Evolutionary conservation across 1,140 invertebrate species (phyloP), one percentile per base, ranked within the genome.

Genomic region (Leptinotarsa lineolata): DNA sequence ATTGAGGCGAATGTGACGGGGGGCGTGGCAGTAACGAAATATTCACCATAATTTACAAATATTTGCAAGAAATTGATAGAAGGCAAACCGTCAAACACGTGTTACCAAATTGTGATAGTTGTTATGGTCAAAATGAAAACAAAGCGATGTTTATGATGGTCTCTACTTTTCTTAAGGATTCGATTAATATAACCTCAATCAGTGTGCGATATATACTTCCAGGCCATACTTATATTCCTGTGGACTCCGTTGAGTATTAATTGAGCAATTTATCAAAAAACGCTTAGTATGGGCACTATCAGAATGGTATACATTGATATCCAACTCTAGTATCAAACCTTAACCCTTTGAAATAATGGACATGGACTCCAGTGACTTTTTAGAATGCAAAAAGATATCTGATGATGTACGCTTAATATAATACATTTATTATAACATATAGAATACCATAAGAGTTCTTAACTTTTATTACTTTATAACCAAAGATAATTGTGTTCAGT

Each of bases 181-280:
- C 72, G 45, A 72, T 68, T 70, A 74, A n/a, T 68, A 60, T 79
- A 16, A 71, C 67, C 45, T 60, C 67, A 11, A 76, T 80, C 21
- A 70, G 70, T 60, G 58, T 80, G 2, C 78, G 72, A 69, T 80
- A 68, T 68, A 22, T 80, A 16, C 20, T 80, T 16, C 20, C 76
- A 6, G 79, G 21, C 72, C 78, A 54, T 78, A 76, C 22, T 20
- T 76, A 77, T 48, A 79, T 79, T 74, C 67, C 78, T 24, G 78
- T 75, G n/a, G 76, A 77, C 63, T 66, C 39, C 44, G 68, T 74
- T 13, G 74, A 79, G 58, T 63, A 3, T 66, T 60, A 6, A 72
- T 76, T 44, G 70, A 75, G 45, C 58, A 30, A 54, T 61, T n/a
- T 20, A 30, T 30, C 11, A 15, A 16, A n/a, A 68, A 68, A 18